Conservation (phyloP, 2,113 vertebrate species). For the Illadopsis cleaveri region DNA sequence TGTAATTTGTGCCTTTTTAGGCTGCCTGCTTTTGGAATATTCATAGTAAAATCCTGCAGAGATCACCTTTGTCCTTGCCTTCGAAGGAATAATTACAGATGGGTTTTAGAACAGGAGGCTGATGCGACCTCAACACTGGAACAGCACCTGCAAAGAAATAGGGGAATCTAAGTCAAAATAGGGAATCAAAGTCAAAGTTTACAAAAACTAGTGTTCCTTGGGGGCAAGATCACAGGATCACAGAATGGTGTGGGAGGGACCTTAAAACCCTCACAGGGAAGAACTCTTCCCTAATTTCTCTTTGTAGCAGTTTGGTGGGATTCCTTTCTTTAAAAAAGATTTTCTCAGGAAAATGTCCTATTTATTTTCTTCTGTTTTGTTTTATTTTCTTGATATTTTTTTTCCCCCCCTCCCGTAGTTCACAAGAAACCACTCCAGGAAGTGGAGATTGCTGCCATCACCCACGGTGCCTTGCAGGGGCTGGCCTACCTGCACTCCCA, state of each 20-base stretch:
- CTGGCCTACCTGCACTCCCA: conserved; percentile 98
- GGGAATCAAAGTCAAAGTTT: background rate
- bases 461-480: conserved; percentile 98
- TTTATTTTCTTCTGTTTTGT: background rate
- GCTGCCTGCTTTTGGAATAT: background rate
- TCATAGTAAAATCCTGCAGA: conserved; percentile 6
- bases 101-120: background rate
- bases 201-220: background rate
- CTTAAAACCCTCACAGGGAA: background rate
- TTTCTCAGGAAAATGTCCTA: background rate
- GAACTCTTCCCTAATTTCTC: background rate
- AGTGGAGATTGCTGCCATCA: conserved; percentile 99
- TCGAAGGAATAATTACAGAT: background rate
- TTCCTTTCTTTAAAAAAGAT: background rate
- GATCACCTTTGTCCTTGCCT: background rate
- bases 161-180: background rate
- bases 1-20: background rate
- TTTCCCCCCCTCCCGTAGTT: conserved; percentile 67
- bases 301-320: background rate
- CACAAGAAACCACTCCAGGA: conserved; percentile 99
- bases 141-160: background rate
- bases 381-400: accelerated
- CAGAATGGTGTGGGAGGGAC: background rate
- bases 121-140: background rate
- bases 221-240: background rate